A percentile compares a stretch with the other conserved stretches of the same genome.
phyloP scores from a whole-genome alignment of 1,140 invertebrate species.

The Drosophila bipectinata region DNA sequence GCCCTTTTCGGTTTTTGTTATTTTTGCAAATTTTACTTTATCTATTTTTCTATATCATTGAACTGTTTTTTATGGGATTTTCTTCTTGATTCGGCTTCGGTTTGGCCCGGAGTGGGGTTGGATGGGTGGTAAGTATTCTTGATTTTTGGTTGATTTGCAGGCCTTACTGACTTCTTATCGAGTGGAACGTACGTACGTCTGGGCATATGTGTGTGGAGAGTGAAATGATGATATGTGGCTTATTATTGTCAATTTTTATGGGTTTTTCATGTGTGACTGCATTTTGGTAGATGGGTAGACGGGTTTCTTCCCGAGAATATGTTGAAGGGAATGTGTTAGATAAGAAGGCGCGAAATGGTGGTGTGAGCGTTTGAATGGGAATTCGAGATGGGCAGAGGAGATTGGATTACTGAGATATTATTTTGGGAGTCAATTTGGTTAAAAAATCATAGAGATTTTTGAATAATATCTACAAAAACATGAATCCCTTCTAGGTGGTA shows the following conservation, averaged over 20 bases:
- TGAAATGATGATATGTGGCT: slow-evolving; percentile 57
- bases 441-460: neutral
- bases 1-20: slow-evolving; percentile 24
- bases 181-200: slow-evolving; percentile 37
- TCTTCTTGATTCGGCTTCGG: slow-evolving; percentile 38
- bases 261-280: slow-evolving; percentile 61
- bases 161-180: slow-evolving; percentile 50
- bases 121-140: slow-evolving; percentile 26
- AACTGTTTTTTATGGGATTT: slow-evolving; percentile 77
- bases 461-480: no score
- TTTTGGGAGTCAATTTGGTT: slow-evolving; percentile 14
- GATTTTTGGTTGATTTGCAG: slow-evolving; percentile 64
- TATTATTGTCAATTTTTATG: slow-evolving; percentile 64
- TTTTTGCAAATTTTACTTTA: slow-evolving; percentile 73
- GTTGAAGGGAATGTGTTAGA: slow-evolving; percentile 42
- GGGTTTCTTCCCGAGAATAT: neutral
- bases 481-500: no score
- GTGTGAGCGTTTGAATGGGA: neutral
- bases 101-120: slow-evolving; percentile 25
- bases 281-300: slow-evolving; percentile 3
- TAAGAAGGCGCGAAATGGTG: slow-evolving; percentile 34
- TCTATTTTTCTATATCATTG: slow-evolving; percentile 78
- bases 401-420: slow-evolving; percentile 20
- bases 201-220: slow-evolving; percentile 39
- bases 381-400: neutral